Conservation (phyloP, 2,888 invertebrate species). For the Thysanoteuthis rhombus region DNA sequence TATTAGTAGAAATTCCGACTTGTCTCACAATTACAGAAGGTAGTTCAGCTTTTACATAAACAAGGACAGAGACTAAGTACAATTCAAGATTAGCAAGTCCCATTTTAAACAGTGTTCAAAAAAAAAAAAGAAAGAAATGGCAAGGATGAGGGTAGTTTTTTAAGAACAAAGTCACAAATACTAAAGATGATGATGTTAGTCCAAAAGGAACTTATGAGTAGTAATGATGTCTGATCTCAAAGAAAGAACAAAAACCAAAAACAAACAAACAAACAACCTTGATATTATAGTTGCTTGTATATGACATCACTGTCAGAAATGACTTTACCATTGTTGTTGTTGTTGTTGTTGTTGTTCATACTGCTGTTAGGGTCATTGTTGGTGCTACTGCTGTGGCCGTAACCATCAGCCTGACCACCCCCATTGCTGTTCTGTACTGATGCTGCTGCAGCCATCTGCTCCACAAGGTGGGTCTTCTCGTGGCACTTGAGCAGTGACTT, state of each 20-base stretch:
- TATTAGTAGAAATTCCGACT: neutral
- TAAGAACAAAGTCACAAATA: neutral
- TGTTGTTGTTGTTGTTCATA: neutral
- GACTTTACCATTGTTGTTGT: neutral
- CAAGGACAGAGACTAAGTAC: neutral
- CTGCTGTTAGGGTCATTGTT: neutral
- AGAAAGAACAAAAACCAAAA: neutral
- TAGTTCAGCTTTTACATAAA: neutral
- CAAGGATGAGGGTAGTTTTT: neutral
- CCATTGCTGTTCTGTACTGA: neutral
- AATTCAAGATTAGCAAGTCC: neutral
- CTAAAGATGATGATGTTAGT: neutral
- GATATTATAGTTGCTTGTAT: constrained; percentile 13
- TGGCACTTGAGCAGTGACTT: constrained; percentile 29
- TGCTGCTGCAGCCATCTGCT: neutral
- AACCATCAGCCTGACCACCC: neutral
- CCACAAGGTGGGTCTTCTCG: constrained; percentile 27
- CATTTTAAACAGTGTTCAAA: neutral
- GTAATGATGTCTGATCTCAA: constrained; percentile 12
- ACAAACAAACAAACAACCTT: neutral
- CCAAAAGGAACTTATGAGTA: neutral
- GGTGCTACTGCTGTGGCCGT: neutral
- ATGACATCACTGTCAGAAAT: constrained; percentile 12
- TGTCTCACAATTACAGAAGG: neutral
- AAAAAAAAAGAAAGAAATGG: neutral